These are phyloP conservation scores for Mustelus asterias DNA, from an alignment of 2,113 vertebrate species.

Conservation along the genomic window DNA sequence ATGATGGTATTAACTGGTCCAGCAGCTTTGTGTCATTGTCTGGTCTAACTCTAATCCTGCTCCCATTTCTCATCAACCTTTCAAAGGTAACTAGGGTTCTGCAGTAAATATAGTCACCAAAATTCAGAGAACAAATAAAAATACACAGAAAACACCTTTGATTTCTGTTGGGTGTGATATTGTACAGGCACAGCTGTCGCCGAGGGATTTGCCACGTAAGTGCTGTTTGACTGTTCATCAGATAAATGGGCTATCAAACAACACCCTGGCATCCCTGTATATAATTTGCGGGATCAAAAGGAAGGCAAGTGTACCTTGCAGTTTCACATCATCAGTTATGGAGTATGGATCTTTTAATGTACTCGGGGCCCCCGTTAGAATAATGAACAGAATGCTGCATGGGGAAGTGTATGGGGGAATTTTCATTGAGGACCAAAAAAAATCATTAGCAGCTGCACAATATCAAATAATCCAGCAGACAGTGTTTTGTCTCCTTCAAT, in stretches of 20 bases:
- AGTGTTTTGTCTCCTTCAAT: slow-evolving; percentile 33
- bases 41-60: too few species aligned
- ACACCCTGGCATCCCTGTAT: slow-evolving; percentile 1
- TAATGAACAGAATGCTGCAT: background rate
- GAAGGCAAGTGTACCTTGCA: slow-evolving; percentile 8
- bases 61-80: background rate
- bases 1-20: too few species aligned
- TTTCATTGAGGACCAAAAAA: background rate
- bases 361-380: background rate
- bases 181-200: background rate
- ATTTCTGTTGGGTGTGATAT: background rate
- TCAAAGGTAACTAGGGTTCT: background rate
- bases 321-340: slow-evolving; percentile 22
- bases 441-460: background rate
- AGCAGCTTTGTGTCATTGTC: too few species aligned
- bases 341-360: slow-evolving; percentile 28
- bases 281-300: slow-evolving; percentile 18
- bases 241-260: slow-evolving; percentile 7
- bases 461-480: background rate
- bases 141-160: background rate
- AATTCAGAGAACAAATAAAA: background rate
- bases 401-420: background rate
- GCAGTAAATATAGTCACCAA: background rate
- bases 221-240: background rate
- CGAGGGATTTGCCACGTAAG: background rate